Base-by-base conservation (phyloP, 1,140 invertebrate species). In the Philotrypesis tridentata region DNA sequence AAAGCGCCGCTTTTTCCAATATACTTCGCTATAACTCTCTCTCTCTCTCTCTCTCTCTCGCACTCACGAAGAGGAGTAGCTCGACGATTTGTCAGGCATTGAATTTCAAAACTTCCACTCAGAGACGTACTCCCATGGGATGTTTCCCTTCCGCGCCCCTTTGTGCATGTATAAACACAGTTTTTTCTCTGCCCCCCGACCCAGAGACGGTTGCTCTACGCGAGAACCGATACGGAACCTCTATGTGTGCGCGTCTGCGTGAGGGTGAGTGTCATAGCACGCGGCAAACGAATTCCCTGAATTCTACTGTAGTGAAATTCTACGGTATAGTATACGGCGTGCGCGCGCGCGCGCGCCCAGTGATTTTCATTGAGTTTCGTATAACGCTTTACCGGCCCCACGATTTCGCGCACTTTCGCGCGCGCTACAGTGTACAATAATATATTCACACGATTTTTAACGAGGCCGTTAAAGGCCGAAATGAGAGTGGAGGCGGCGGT, bases 21-120 rank as follows among this genome's bases (percentile, higher is more conserved):
- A 68, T 68, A 68, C 67, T n/a, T n/a, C n/a, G n/a, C n/a, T n/a
- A n/a, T n/a, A n/a, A n/a, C n/a, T n/a, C n/a, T n/a, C n/a, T n/a
- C n/a, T n/a, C n/a, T n/a, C n/a, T n/a, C n/a, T n/a, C n/a, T n/a
- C n/a, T n/a, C 11, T 68, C 27, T 17, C 6, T 37, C 33, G 33
- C 17, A n/a, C 31, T 55, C 17, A 4, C 8, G 63, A 23, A 37
- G 29, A 33, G 21, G 7, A 68, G 29, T 14, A 2, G 14, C 33
- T 7, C 67, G 67, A 68, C 67, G 29, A 68, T 68, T 68, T 68
- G 29, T 68, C 67, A 68, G 29, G 29, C 67, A 68, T 68, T 29
- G 67, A 68, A 68, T 68, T 68, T 68, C 67, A 68, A 68, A 68
- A 68, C 29, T 68, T 68, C 29, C 61, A 9, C 61, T 23, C 17